Conservation (phyloP, 1,140 invertebrate species). For the Panulirus ornatus region DNA sequence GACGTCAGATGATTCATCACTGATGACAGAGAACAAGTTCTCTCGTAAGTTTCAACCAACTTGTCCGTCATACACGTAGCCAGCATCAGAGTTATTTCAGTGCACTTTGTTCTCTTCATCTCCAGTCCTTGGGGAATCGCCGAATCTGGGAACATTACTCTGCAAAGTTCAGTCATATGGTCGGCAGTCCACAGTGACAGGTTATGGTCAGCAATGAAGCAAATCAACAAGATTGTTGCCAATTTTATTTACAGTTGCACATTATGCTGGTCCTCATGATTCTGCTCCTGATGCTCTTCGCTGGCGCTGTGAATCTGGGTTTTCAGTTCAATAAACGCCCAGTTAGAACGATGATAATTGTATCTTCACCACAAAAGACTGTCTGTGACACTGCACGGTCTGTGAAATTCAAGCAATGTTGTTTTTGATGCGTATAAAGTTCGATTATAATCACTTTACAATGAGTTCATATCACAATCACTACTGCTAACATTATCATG, state of each 20-base stretch:
- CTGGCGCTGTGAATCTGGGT: neutral
- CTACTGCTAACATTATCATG: too few relatives aligned
- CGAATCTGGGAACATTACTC: slow-evolving; percentile 25
- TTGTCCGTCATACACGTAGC: neutral
- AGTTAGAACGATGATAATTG: neutral
- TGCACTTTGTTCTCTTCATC: slow-evolving; percentile 27
- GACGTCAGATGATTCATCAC: slow-evolving; percentile 15
- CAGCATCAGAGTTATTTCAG: neutral
- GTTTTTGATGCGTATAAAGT: too few relatives aligned
- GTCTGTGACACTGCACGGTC: neutral
- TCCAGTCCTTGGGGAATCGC: slow-evolving; percentile 1
- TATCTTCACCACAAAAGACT: neutral
- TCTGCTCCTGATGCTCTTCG: neutral
- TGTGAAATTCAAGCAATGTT: neutral
- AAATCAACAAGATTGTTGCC: slow-evolving; percentile 5
- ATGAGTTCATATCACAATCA: too few relatives aligned
- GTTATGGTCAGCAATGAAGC: slow-evolving; percentile 30
- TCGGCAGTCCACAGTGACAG: neutral
- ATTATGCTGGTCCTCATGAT: neutral
- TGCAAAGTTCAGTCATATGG: neutral
- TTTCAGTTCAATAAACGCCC: neutral
- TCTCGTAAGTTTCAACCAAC: neutral
- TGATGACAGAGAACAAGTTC: neutral
- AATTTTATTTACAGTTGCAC: too few relatives aligned
- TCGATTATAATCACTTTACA: too few relatives aligned